Base-by-base conservation (phyloP, 92 coral and sea anemone species). In the Zoanthus sociatus region DNA sequence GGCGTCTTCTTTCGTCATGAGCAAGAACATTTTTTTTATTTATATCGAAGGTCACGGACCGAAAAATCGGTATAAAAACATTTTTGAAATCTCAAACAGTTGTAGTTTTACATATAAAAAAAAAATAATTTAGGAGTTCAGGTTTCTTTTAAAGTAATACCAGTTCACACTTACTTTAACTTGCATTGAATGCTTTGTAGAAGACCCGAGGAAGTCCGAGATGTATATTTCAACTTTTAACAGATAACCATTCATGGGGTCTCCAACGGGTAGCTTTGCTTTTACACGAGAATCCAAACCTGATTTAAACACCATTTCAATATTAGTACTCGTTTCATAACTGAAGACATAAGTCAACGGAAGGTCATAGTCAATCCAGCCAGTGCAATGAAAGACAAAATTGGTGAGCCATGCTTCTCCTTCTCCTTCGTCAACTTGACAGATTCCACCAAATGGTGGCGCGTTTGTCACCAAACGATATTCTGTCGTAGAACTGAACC, bases 191-290 rank as follows among this genome's bases (percentile, higher is more conserved):
- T 56, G 78, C 12, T 47, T 58, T 6, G 87, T 91, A 46, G 88
- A 71, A 73, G 98, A 93, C 8, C 95, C 95, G 4, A 92, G 63
- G 7, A 82, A 76, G 68, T 94, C 98, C 53, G 72, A 13, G 17
- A 94, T 84, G n/a, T 83, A 81, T 50, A 94, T 79, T 66, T 84
- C 76, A 26, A 94, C 86, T n/a, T 82, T 75, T 71, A 94, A 79
- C 13, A 20, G 86, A 78, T 85, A 90, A 37, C 83, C 86, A 68
- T 89, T 55, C 46, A 33, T 71, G 6, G 78, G 47, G 64, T 94
- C 89, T 76, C 98, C 98, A n/a, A 94, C 95, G 13, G 95, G 98
- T 3, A 94, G 78, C 18, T 88, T 92, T 12, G 91, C 93, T 20
- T 79, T 66, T 15, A 89, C 92, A 30, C 71, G 77, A 9, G 71